Conservation (phyloP, 2,888 invertebrate genomes). For the Athripsodes cinereus region DNA sequence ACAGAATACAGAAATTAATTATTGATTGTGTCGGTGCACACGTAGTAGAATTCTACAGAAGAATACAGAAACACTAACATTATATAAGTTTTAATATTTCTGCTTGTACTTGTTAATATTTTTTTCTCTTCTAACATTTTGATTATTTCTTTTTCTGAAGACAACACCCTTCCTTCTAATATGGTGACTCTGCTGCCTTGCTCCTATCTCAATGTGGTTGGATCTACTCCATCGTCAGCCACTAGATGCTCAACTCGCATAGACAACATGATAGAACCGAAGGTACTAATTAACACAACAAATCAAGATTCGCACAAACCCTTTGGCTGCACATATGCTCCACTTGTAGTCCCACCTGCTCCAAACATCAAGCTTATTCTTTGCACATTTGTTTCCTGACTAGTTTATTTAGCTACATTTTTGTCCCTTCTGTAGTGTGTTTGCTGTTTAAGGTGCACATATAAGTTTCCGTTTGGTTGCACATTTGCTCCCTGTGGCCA, state of each 20-base stretch:
- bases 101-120: too few relatives aligned
- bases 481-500: neutral
- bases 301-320: neutral
- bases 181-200: constrained; percentile 26
- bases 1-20: too few relatives aligned
- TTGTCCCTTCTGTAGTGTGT: neutral
- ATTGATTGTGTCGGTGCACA: too few relatives aligned
- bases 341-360: neutral
- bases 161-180: constrained; percentile 16
- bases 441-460: neutral
- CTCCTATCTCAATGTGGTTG: constrained; percentile 22
- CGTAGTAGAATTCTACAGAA: too few relatives aligned
- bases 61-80: too few relatives aligned
- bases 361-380: neutral
- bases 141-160: constrained; percentile 3
- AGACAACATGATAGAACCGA: constrained; percentile 26
- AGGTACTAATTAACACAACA: constrained; percentile 11
- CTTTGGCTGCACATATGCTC: neutral
- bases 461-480: neutral
- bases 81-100: too few relatives aligned
- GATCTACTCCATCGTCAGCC: constrained; percentile 18
- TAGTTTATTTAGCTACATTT: neutral
- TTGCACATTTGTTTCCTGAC: neutral
- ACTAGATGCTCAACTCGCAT: constrained; percentile 15
- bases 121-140: neutral